Percentiles rank a stretch among this genome's conserved stretches.
Conservation (phyloP, 2,113 vertebrate species). For the Pseudopipra pipra region DNA sequence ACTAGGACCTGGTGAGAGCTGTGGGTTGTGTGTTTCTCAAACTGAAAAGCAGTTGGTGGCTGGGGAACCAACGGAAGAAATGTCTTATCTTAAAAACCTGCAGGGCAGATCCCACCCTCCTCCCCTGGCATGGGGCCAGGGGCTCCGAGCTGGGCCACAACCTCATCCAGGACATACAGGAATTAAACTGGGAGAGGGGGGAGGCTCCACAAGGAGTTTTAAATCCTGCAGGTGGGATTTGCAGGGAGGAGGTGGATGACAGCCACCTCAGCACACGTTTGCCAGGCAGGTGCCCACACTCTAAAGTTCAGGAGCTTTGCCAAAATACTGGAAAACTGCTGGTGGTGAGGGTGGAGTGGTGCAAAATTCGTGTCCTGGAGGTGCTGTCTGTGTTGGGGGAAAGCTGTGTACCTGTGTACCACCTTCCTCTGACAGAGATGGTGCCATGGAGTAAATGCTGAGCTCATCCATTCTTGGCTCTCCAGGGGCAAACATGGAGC, state of each 20-base stretch:
- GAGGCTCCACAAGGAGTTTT: not conserved
- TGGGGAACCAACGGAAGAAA: not conserved
- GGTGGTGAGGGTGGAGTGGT: not conserved
- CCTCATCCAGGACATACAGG: accelerated
- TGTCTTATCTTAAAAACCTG: not conserved
- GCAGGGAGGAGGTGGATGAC: not conserved
- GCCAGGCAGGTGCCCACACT: not conserved
- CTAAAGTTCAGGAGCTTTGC: not conserved
- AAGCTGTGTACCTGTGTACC: not conserved
- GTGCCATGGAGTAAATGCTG: not conserved
- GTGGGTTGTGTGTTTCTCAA: not conserved
- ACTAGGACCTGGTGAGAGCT: not conserved
- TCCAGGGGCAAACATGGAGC: not conserved
- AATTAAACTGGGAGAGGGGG: not conserved
- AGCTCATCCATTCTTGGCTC: not conserved
- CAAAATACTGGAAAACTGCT: not conserved
- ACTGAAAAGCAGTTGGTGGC: not conserved
- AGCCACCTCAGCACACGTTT: not conserved
- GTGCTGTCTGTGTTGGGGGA: not conserved
- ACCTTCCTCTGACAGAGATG: not conserved
- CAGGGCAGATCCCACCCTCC: not conserved
- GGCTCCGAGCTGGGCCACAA: not conserved
- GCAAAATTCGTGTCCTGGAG: not conserved
- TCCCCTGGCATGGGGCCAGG: not conserved
- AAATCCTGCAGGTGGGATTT: not conserved